Conservation (phyloP, 2,888 invertebrate genomes). For the Stenolophus ochropezus region DNA sequence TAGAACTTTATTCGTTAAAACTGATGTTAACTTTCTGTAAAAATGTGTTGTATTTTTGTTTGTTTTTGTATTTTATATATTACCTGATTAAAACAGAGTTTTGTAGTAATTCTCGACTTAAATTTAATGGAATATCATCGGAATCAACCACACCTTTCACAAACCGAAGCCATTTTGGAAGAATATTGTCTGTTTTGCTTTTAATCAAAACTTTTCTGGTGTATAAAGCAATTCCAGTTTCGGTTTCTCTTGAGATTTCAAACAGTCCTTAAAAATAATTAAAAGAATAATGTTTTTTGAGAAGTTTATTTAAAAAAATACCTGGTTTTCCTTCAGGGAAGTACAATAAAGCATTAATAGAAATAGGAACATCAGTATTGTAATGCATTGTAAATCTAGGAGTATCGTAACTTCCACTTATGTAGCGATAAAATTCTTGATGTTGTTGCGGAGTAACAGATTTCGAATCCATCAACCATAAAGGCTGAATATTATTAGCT, state of each 20-base stretch:
- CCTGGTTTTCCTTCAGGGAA: constrained; percentile 93
- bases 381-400: constrained; percentile 95
- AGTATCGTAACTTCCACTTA: constrained; percentile 89
- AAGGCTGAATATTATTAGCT: constrained; percentile 91
- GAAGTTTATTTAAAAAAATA: constrained; percentile 4
- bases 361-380: constrained; percentile 93
- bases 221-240: constrained; percentile 92
- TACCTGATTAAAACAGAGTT: constrained; percentile 92
- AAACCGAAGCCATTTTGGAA: constrained; percentile 97
- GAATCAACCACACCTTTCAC: constrained; percentile 98
- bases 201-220: constrained; percentile 95
- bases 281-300: too few species aligned
- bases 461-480: constrained; percentile 96
- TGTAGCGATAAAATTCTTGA: constrained; percentile 93
- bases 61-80: constrained; percentile 5
- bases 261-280: constrained; percentile 84
- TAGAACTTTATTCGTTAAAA: constrained; percentile 88
- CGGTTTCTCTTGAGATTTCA: constrained; percentile 90
- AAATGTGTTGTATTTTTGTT: background rate
- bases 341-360: constrained; percentile 92
- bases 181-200: constrained; percentile 89
- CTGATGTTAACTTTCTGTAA: constrained; percentile 85
- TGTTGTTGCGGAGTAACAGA: constrained; percentile 90
- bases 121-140: constrained; percentile 97
- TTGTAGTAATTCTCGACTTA: constrained; percentile 96